Evolutionary conservation across 2,888 invertebrate species (phyloP), one percentile per base, ranked within the genome.

Genomic region (Gymnocheta viridis): DNA sequence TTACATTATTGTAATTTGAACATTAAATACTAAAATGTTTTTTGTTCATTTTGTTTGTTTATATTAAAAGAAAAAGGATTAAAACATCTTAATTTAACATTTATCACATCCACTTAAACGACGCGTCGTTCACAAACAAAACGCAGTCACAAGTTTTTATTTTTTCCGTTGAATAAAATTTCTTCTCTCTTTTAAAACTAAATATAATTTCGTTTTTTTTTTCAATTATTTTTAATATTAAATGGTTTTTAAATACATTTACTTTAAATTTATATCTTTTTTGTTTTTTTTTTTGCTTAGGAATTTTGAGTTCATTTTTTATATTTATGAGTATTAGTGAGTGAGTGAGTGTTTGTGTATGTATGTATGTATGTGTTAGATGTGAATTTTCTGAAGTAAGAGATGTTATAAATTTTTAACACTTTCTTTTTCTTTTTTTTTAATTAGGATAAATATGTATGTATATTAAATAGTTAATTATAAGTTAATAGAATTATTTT

Each of bases 91-190:
- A 66, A 66, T 69, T 70, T 85, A 90, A 91, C 91, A 90, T 90
- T 89, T 90, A 91, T 91, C 90, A 91, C 91, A 91, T 91, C 89
- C 89, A 91, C 89, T 90, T 91, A 89, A 88, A 89, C 88, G 87
- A 88, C 88, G 89, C 88, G 87, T 88, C 88, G 89, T 88, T 87
- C 58, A 70, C 67, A 56, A 69, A 62, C 62, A 73, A 47, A 81
- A 81, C 88, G 88, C 86, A 87, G 88, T 89, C 89, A 90, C 76
- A 69, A 72, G 85, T 78, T 70, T 44, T 82, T 64, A 44, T 73
- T 69, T 60, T 70, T 79, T 22, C 56, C 29, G 47, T 86, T 69
- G 82, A 54, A 76, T 76, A 64, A 41, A 76, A 81, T 86, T 74
- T 60, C 85, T 86, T 80, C 66, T 78, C 82, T 76, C n/a, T 73